Percentiles rank a stretch among this genome's conserved stretches.
Conservation (phyloP, 2,888 invertebrate species). For the Agrotis clavis region DNA sequence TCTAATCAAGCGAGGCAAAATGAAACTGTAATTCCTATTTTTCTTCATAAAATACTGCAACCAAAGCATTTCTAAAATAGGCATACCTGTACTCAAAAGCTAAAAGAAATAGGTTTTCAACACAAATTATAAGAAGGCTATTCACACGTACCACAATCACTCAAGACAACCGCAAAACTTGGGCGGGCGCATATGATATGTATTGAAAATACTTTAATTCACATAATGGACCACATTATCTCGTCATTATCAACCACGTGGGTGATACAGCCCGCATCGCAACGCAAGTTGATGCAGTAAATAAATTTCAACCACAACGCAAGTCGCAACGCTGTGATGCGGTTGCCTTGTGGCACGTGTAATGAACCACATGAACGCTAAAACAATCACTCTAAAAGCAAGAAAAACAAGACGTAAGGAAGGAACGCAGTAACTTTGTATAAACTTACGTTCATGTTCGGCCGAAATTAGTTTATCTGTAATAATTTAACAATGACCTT, state of each 20-base stretch:
- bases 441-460: conserved; percentile 86
- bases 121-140: neutral
- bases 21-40: conserved; percentile 5
- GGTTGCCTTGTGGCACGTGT: too few species aligned
- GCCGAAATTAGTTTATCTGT: conserved; percentile 86
- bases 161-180: too few species aligned
- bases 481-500: conserved; percentile 76
- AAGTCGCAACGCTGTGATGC: too few species aligned
- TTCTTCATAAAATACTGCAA: conserved; percentile 26
- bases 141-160: too few species aligned
- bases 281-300: too few species aligned
- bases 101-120: neutral
- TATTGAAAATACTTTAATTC: too few species aligned
- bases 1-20: neutral
- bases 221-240: too few species aligned
- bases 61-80: conserved; percentile 45
- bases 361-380: too few species aligned
- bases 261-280: too few species aligned
- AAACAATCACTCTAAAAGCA: conserved; percentile 28
- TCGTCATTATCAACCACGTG: too few species aligned
- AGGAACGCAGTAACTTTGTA: conserved; percentile 39
- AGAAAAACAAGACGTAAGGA: conserved; percentile 5
- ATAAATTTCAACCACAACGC: too few species aligned
- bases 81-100: conserved; percentile 20
- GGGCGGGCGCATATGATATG: too few species aligned